phyloP scores from a whole-genome alignment of 2,797 vertebrate genomes.

The Siniperca obscura region DNA sequence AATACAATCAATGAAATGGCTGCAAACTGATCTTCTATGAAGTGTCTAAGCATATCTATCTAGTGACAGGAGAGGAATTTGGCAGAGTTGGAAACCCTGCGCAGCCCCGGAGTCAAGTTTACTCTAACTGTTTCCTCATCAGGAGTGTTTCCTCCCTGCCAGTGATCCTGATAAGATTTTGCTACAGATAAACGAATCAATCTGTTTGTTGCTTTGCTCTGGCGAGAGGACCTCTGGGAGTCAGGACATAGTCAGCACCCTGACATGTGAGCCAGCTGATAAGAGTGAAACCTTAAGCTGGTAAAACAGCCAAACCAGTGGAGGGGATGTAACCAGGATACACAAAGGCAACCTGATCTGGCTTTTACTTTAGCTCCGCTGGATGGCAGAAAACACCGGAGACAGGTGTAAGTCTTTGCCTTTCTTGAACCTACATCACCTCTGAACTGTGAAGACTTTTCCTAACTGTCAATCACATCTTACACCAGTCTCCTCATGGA shows the following conservation, averaged over 20 bases:
- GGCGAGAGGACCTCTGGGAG: constrained; percentile 43
- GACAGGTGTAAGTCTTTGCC: constrained; percentile 63
- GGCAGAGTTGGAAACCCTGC: constrained; percentile 11
- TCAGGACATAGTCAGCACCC: constrained; percentile 30
- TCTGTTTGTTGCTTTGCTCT: constrained; percentile 33
- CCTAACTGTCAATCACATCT: constrained; percentile 34
- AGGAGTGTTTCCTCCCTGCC: constrained; percentile 48
- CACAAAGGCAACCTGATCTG: constrained; percentile 67
- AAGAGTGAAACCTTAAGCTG: constrained; percentile 81
- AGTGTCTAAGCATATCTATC: not conserved
- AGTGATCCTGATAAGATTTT: constrained; percentile 51
- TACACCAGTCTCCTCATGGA: not conserved
- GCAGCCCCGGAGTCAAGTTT: constrained; percentile 5
- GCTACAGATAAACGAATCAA: constrained; percentile 51
- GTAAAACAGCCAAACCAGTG: constrained; percentile 56
- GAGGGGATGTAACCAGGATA: constrained; percentile 58
- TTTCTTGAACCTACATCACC: constrained; percentile 56
- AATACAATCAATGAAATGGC: not conserved
- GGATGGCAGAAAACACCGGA: constrained; percentile 56
- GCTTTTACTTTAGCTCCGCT: constrained; percentile 63
- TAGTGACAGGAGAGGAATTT: constrained; percentile 8
- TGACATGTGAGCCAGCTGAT: constrained; percentile 77
- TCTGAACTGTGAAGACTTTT: constrained; percentile 58
- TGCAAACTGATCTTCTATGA: not conserved
- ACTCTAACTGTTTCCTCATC: constrained; percentile 19